Evolutionary conservation across 2,888 invertebrate genomes (phyloP), one percentile per base, ranked within the genome.

Genomic region (Dinocampus coccinellae): DNA sequence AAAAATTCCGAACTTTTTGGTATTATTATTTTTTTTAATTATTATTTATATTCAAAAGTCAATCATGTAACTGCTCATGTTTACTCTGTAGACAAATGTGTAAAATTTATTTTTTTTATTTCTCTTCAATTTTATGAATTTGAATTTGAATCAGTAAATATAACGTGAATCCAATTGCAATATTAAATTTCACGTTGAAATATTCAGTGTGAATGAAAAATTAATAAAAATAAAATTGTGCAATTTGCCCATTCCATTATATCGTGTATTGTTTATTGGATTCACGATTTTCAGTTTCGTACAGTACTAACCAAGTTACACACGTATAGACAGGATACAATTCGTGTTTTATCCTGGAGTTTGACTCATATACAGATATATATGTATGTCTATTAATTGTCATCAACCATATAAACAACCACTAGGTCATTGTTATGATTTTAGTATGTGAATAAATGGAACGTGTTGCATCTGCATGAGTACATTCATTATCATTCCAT

Each of bases 121-220:
- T 36, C 1, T 36, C 36, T 34, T 13, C 42, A 16, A 34, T 3
- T n/a, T n/a, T n/a, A 13, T n/a, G 2, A 39, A n/a, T n/a, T 39
- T 2, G 2, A 7, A 47, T 47, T 7, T 16, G 20, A 0, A 16
- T 16, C 16, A n/a, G 6, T 20, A 20, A 7, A 16, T 20, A 16
- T 58, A 20, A 36, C 13, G 20, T 68, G 72, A 76, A 78, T n/a
- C n/a, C n/a, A n/a, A n/a, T n/a, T n/a, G n/a, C n/a, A n/a, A n/a
- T 78, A 80, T 80, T 79, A 79, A 80, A 80, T 82, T 78, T 78
- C 76, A 63, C 69, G 73, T 53, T 69, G 47, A 69, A 47, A 79
- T 79, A 77, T 77, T 6, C 16, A 47, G 47, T 75, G 74, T 73
- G 70, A 73, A 76, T 60, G 72, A 58, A 67, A 52, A 70, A 74